Evolutionary conservation across 2,888 invertebrate genomes (phyloP).

Genomic region (Apeira syringaria): DNA sequence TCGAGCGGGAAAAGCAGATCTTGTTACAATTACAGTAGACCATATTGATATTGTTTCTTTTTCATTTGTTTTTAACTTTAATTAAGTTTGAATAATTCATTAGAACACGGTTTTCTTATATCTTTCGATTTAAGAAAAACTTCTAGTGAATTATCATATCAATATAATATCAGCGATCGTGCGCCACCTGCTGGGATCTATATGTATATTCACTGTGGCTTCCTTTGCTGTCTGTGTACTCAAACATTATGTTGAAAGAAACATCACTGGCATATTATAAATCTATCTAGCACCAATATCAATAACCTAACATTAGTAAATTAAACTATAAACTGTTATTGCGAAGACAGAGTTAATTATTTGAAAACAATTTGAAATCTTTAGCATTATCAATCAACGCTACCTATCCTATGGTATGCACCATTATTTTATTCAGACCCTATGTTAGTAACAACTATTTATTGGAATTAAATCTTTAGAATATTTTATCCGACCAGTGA

Average conservation of each 20-base stretch:
- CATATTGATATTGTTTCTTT: no score
- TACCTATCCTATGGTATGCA: constrained; percentile 78
- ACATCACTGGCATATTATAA: constrained; percentile 51
- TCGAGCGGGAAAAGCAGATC: no score
- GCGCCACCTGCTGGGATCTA: no score
- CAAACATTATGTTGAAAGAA: constrained; percentile 30
- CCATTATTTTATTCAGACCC: constrained; percentile 68
- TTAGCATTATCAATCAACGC: constrained; percentile 38
- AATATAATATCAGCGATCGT: no score
- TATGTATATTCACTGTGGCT: no score
- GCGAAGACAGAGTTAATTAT: constrained; percentile 15
- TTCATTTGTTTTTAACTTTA: no score
- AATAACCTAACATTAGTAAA: constrained; percentile 52
- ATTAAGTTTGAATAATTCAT: no score
- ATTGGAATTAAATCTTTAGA: constrained; percentile 20
- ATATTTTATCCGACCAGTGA: constrained; percentile 3
- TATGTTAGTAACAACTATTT: constrained; percentile 41
- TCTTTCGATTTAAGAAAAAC: no score
- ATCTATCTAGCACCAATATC: constrained; percentile 65
- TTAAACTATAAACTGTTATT: constrained; percentile 26
- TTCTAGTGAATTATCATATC: no score
- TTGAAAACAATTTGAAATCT: constrained; percentile 11
- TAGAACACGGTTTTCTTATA: no score
- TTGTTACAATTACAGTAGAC: no score
- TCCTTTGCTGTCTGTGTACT: no score